Evolutionary conservation across 2,113 vertebrate species (phyloP).

Genomic region (Eulemur rufifrons): DNA sequence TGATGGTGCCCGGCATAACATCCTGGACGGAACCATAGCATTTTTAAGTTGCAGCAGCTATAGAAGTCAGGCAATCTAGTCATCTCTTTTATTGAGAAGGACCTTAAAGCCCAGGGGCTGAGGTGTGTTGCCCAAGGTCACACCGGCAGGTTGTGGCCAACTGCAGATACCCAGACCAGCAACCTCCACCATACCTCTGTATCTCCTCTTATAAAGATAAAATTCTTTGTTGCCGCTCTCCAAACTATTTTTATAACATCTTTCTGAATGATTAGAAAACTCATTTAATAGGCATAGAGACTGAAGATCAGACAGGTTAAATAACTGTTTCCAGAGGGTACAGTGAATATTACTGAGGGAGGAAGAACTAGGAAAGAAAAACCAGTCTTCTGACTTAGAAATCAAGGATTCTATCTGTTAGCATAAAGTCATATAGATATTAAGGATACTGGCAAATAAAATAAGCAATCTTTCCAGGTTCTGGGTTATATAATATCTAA

Average conservation of each 20-base stretch:
- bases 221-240: constrained; percentile 13
- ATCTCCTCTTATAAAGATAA: neutral
- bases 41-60: neutral
- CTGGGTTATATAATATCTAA: neutral
- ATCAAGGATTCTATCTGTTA: neutral
- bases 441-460: constrained; percentile 15
- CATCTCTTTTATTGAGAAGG: neutral
- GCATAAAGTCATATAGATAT: neutral
- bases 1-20: neutral
- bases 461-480: neutral
- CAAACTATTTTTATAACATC: constrained; percentile 31
- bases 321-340: neutral
- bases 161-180: neutral
- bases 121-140: neutral
- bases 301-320: constrained; percentile 13
- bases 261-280: constrained; percentile 31
- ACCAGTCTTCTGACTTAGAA: constrained; percentile 2
- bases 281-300: neutral
- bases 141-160: neutral
- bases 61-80: neutral
- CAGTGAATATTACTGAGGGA: neutral
- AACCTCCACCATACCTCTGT: neutral
- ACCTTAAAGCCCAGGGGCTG: neutral
- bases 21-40: neutral
- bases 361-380: neutral